phyloP scores from a whole-genome alignment of 2,113 vertebrate genomes.

The Sceloporus tristichus region DNA sequence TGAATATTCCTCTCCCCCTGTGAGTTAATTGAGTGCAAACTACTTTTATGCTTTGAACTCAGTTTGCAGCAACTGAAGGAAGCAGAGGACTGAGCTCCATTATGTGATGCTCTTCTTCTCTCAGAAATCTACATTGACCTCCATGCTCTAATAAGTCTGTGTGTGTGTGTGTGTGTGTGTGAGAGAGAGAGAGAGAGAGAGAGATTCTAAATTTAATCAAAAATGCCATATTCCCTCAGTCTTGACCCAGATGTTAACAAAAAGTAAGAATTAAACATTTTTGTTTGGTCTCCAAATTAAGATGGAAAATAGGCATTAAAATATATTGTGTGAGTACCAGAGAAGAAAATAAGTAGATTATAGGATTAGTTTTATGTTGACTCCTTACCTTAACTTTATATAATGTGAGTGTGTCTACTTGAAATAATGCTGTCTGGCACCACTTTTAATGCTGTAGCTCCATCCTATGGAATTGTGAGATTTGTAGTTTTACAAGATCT shows the following conservation, averaged over 20 bases:
- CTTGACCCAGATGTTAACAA: background rate
- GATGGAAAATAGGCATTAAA: background rate
- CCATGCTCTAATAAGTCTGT: background rate
- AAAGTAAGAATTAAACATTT: background rate
- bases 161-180: background rate
- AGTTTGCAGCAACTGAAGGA: too few relatives aligned
- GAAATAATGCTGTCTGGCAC: too few relatives aligned
- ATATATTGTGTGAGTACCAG: background rate
- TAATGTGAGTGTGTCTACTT: background rate
- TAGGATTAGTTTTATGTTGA: background rate
- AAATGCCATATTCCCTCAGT: background rate
- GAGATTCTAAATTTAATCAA: background rate
- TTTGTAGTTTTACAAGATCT: too few relatives aligned
- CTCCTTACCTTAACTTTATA: background rate
- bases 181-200: too few relatives aligned
- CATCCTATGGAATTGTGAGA: too few relatives aligned
- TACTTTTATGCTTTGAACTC: too few relatives aligned
- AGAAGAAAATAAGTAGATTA: background rate
- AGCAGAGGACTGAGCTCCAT: background rate
- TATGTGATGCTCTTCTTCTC: background rate
- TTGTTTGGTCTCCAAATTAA: background rate
- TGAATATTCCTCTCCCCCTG: too few relatives aligned
- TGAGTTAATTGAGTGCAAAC: too few relatives aligned
- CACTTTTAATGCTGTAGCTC: too few relatives aligned
- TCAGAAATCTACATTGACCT: background rate